Evolutionary conservation across 2,113 vertebrate genomes (phyloP), one percentile per base, ranked within the genome.

Genomic region (Diglossa brunneiventris): DNA sequence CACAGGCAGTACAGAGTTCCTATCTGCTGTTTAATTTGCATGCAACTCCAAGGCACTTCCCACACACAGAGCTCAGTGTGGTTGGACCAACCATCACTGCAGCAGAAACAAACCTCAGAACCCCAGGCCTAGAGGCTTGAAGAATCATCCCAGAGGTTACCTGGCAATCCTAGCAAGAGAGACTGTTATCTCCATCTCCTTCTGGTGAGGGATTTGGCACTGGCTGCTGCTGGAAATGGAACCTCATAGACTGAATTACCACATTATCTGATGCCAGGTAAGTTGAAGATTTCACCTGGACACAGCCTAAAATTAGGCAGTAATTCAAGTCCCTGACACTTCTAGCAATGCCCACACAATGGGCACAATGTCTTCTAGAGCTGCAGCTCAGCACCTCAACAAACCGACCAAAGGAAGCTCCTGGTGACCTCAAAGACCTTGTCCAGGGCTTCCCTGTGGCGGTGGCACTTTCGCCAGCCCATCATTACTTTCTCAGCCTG

Each of bases 401-500:
- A n/a, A 31, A 56, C 2, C 0, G 3, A 55, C 4, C 4, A 0
- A 72, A 11, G 15, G 8, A 80, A 80, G 44, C 4, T 24, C 27
- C 41, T 7, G 13, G 15, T 1, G 14, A 58, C 31, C 7, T 62
- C 68, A 28, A 30, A 50, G 67, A 15, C 26, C 42, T 31, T 2
- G 11, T 6, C 31, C 22, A 44, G 37, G 7, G 31, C 33, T 14
- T 1, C 19, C 5, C 30, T 37, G 21, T 0, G 4, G 19, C 4
- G 9, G 33, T 5, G 0, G 18, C 30, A 58, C 47, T 27, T 5
- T 10, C 2, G 28, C 3, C 82, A 39, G 47, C 9, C 1, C 55
- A 10, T 8, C 44, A 26, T 6, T 3, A 1, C 8, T 47, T 72
- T 27, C 44, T 59, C 50, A 41, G 7, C 4, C 0, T 1, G 23